phyloP scores from a whole-genome alignment of 2,888 invertebrate genomes.

The Punctoribates punctum region DNA sequence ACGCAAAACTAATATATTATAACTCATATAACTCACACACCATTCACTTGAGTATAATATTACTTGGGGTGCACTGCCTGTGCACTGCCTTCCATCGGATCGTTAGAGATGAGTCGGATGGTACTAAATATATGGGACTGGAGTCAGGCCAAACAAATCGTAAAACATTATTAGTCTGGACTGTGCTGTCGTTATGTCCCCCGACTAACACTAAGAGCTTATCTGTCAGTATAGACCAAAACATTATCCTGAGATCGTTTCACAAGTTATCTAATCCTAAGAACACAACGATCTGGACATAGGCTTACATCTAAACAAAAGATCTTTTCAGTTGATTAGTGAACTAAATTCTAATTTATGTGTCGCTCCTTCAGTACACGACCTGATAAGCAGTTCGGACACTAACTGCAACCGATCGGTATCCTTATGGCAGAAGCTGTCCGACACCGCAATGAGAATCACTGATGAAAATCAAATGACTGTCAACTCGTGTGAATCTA shows the following conservation, averaged over 20 bases:
- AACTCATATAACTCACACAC: constrained; percentile 6
- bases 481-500: background rate
- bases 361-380: background rate
- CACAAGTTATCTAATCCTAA: background rate
- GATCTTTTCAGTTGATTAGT: background rate
- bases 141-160: background rate
- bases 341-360: background rate
- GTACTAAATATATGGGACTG: background rate
- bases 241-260: background rate
- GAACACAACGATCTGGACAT: background rate
- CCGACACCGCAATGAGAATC: constrained; percentile 9
- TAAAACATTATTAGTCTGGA: background rate
- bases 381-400: background rate
- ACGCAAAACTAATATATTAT: constrained; percentile 17
- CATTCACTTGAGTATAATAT: background rate
- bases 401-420: background rate
- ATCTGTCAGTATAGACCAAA: constrained; percentile 1
- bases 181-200: constrained; percentile 16
- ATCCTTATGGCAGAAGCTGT: constrained; percentile 16
- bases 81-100: background rate
- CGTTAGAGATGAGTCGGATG: background rate
- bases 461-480: background rate
- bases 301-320: background rate
- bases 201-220: background rate
- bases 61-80: background rate